Evolutionary conservation across 2,888 invertebrate species (phyloP).

Genomic region (Halictus quadricinctus): DNA sequence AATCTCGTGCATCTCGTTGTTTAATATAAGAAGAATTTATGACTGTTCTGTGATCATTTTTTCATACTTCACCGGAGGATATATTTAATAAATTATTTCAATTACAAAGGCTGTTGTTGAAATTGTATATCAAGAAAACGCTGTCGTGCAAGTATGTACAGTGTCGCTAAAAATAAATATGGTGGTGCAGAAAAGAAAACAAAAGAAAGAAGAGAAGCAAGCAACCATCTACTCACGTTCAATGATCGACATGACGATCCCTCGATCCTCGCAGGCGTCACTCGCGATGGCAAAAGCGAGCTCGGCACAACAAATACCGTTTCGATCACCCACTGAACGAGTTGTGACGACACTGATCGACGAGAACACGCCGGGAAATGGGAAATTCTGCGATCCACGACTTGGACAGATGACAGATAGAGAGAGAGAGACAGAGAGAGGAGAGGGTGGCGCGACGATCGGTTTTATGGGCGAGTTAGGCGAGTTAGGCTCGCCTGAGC

Average conservation of each 20-base stretch:
- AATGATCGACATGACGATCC: constrained; percentile 19
- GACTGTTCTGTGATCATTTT: no score
- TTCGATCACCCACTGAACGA: constrained; percentile 10
- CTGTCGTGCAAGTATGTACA: no score
- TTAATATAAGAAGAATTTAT: no score
- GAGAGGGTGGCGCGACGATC: constrained; percentile 6
- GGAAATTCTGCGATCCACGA: background rate
- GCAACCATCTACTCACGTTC: constrained; percentile 35
- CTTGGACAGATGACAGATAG: background rate
- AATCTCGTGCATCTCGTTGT: no score
- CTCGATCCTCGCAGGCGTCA: background rate
- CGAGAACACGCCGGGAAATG: constrained; percentile 6
- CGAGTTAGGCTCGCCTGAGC: background rate
- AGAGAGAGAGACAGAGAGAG: background rate
- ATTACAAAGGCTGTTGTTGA: no score
- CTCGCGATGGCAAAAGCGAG: background rate
- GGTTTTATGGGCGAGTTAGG: background rate
- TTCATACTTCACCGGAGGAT: no score
- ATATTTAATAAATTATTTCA: no score
- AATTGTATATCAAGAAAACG: no score
- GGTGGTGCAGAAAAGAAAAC: no score
- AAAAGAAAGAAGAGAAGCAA: background rate
- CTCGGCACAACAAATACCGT: background rate
- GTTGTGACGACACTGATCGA: background rate
- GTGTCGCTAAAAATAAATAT: background rate